phyloP scores from a whole-genome alignment of 2,113 vertebrate genomes.

The Meleagris gallopavo region DNA sequence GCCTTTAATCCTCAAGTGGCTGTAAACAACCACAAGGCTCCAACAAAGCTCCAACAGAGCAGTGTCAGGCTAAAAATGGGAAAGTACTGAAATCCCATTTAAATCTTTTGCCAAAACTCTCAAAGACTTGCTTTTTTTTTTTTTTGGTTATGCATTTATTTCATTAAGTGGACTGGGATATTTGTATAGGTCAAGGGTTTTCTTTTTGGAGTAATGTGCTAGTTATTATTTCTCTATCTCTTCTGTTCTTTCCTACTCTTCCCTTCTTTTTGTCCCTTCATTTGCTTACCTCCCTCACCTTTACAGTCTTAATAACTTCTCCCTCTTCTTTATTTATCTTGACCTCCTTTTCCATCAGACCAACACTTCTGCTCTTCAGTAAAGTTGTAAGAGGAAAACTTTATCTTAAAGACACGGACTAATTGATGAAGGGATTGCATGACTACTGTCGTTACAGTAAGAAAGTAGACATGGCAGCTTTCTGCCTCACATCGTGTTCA shows the following conservation, averaged over 20 bases:
- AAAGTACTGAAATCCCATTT: neutral
- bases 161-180: neutral
- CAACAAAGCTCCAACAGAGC: neutral
- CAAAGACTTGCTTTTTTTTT: neutral
- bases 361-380: neutral
- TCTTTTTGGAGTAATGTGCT: neutral
- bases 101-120: neutral
- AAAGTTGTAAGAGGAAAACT: neutral
- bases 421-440: neutral
- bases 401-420: neutral
- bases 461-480: neutral
- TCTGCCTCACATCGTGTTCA: neutral
- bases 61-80: neutral
- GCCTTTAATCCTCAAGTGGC: neutral
- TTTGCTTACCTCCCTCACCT: neutral
- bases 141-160: neutral
- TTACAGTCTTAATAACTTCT: neutral
- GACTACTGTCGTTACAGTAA: neutral
- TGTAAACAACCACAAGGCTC: neutral
- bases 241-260: neutral
- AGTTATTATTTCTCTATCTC: neutral
- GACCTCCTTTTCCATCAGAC: neutral
- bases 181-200: neutral
- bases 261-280: neutral
- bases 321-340: neutral